A percentile compares a stretch with the other conserved stretches of the same genome.
Evolutionary conservation across 1,140 invertebrate species (phyloP).

Genomic region (Limonius californicus): DNA sequence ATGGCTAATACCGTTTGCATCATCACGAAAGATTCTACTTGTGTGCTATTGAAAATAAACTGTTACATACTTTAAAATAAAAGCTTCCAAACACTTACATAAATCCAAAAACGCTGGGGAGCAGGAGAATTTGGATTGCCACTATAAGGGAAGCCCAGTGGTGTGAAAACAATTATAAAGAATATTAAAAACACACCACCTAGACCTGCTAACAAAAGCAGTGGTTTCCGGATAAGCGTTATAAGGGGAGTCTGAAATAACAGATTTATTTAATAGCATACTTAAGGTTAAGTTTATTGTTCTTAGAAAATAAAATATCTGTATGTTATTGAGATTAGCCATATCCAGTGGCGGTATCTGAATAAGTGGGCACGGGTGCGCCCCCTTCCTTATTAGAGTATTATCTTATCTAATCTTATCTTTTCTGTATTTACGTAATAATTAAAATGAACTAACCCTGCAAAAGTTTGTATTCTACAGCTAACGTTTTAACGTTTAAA

Average conservation of each 20-base stretch:
- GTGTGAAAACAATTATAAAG: conserved; percentile 41
- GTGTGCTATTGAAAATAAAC: conserved; percentile 51
- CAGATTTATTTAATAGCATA: too few relatives aligned
- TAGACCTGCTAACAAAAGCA: conserved; percentile 13
- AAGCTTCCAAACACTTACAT: conserved; percentile 47
- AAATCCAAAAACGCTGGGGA: conserved; percentile 49
- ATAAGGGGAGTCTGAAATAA: conserved; percentile 36
- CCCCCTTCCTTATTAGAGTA: too few relatives aligned
- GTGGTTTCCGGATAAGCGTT: conserved; percentile 30
- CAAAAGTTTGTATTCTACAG: too few relatives aligned
- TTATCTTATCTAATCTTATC: too few relatives aligned
- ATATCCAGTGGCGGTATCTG: too few relatives aligned
- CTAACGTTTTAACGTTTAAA: too few relatives aligned
- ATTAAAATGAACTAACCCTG: too few relatives aligned
- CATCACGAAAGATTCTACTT: conserved; percentile 46
- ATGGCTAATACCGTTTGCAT: conserved; percentile 41
- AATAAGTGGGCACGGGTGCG: too few relatives aligned
- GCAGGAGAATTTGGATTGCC: conserved; percentile 42
- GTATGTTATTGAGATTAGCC: too few relatives aligned
- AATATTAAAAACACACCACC: conserved; percentile 33
- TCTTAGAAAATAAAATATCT: too few relatives aligned
- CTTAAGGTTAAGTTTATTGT: too few relatives aligned
- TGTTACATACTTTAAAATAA: background rate
- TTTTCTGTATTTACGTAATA: too few relatives aligned
- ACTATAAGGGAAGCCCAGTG: conserved; percentile 55